Conservation (phyloP, 2,113 vertebrate species). For the Castor canadensis region DNA sequence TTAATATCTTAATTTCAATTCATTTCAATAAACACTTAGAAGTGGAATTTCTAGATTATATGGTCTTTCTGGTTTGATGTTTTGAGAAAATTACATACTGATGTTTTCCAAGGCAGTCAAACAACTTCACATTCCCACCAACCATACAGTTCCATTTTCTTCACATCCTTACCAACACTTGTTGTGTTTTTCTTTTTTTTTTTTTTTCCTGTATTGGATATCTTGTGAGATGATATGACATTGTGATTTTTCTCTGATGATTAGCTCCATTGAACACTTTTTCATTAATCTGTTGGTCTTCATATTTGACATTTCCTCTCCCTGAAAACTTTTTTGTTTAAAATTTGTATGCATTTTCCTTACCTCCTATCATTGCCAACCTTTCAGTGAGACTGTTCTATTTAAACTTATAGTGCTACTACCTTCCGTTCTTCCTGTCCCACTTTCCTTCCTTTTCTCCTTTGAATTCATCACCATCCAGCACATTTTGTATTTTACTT, state of each 20-base stretch:
- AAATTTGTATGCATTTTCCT: neutral
- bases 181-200: neutral
- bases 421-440: rapidly evolving
- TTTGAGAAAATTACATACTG: neutral
- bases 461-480: neutral
- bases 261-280: neutral
- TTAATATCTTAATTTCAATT: neutral
- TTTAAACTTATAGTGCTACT: neutral
- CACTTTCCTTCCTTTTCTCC: neutral
- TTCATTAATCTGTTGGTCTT: neutral
- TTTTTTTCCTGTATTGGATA: neutral
- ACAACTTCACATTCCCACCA: neutral
- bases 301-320: rapidly evolving
- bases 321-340: neutral
- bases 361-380: neutral
- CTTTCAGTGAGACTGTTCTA: neutral
- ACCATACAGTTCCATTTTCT: neutral
- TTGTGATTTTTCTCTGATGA: neutral
- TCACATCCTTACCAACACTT: neutral
- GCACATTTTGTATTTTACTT: neutral
- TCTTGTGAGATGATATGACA: neutral
- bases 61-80: neutral
- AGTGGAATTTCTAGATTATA: too few relatives aligned
- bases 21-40: neutral
- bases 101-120: neutral